Percentiles rank a stretch among this genome's conserved stretches.
phyloP scores from a whole-genome alignment of 2,888 invertebrate species.

The Cerceris rybyensis region DNA sequence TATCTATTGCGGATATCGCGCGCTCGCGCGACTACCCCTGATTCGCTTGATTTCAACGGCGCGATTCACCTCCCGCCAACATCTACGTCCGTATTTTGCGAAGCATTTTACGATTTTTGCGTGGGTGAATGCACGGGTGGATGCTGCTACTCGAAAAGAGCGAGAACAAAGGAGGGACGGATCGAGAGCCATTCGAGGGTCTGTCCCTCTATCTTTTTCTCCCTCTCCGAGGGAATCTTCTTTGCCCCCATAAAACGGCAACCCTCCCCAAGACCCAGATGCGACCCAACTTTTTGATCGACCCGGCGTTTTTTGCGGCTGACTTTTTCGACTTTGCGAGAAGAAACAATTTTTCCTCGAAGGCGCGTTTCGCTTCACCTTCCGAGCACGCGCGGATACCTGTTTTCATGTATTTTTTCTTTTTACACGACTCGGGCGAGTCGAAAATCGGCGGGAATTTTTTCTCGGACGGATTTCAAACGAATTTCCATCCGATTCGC shows the following conservation, averaged over 20 bases:
- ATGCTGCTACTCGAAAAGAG: conserved; percentile 58
- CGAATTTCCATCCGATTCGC: too few relatives aligned
- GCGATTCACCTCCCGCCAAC: conserved; percentile 21
- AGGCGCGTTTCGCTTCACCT: conserved; percentile 47
- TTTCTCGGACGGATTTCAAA: too few relatives aligned
- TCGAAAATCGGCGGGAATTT: conserved; percentile 2
- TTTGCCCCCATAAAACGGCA: neutral
- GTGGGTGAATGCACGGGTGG: conserved; percentile 69
- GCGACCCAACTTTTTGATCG: conserved; percentile 52
- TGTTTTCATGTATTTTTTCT: conserved; percentile 58
- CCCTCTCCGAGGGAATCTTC: conserved; percentile 14
- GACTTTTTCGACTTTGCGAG: conserved; percentile 66
- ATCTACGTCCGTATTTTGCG: conserved; percentile 55
- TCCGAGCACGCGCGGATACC: conserved; percentile 37
- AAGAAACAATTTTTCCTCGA: conserved; percentile 52
- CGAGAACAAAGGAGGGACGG: conserved; percentile 25
- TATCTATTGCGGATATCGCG: conserved; percentile 20
- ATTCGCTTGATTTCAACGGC: conserved; percentile 43
- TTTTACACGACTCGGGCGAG: conserved; percentile 27
- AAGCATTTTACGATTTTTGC: conserved; percentile 67
- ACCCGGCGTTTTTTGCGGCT: conserved; percentile 68
- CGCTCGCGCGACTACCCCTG: conserved; percentile 5
- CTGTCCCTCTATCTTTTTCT: conserved; percentile 15
- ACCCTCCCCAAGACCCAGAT: conserved; percentile 12
- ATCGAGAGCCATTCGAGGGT: conserved; percentile 3